These are phyloP conservation scores for Chrysopa pallens DNA, from an alignment of 1,140 invertebrate species.

Conservation along the genomic window DNA sequence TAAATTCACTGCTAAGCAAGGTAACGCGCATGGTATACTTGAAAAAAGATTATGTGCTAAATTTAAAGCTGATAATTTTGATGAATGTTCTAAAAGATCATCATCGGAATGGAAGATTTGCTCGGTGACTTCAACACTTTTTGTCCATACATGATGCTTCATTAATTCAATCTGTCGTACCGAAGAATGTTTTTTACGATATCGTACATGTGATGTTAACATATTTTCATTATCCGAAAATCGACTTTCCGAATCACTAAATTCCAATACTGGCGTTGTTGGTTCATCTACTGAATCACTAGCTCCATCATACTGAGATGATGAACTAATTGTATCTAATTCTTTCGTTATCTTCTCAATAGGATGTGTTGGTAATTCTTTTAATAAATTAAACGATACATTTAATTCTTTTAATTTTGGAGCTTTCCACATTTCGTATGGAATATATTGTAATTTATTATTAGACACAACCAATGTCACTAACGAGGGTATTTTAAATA, in stretches of 20 bases:
- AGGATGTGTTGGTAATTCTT: conserved; percentile 48
- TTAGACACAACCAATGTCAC: conserved; percentile 78
- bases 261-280: neutral
- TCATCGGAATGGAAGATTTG: conserved; percentile 34
- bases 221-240: neutral
- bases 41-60: conserved; percentile 82
- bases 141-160: conserved; percentile 56
- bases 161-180: conserved; percentile 27
- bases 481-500: conserved; percentile 67
- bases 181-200: neutral
- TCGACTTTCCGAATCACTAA: neutral
- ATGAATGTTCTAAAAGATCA: conserved; percentile 26
- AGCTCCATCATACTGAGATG: neutral
- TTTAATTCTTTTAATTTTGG: conserved; percentile 81
- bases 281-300: neutral
- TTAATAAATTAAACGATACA: conserved; percentile 76
- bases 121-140: conserved; percentile 47
- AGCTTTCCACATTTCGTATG: conserved; percentile 76
- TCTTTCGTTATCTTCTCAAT: conserved; percentile 16
- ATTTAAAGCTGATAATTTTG: conserved; percentile 56
- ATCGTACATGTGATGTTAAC: neutral
- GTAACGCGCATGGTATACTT: conserved; percentile 66
- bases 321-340: neutral
- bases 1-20: conserved; percentile 73
- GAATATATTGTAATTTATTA: conserved; percentile 78